Conservation (phyloP, 1,140 invertebrate species). For the Aphidius gifuensis region DNA sequence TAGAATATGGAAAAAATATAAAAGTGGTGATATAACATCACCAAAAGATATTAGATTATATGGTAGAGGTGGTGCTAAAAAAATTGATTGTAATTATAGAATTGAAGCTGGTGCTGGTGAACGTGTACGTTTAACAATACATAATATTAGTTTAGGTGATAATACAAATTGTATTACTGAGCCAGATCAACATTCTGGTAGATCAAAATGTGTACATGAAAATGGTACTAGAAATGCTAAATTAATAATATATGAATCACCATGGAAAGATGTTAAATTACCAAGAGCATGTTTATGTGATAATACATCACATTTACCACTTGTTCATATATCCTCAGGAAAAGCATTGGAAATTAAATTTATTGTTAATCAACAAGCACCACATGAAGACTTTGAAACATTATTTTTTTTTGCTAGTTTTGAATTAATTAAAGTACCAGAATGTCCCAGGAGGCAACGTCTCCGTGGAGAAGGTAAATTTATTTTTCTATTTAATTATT, state of each 20-base stretch:
- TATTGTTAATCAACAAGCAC: slow-evolving; percentile 62
- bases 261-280: slow-evolving; percentile 63
- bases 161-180: slow-evolving; percentile 64
- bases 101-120: slow-evolving; percentile 67
- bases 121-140: slow-evolving; percentile 64
- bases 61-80: slow-evolving; percentile 70
- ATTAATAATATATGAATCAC: slow-evolving; percentile 63
- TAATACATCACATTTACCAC: slow-evolving; percentile 61
- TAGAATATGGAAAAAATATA: slow-evolving; percentile 58
- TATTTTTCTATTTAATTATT: background rate
- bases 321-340: slow-evolving; percentile 64
- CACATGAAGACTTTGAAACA: slow-evolving; percentile 68
- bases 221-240: slow-evolving; percentile 57
- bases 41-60: slow-evolving; percentile 73
- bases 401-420: slow-evolving; percentile 68
- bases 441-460: slow-evolving; percentile 65
- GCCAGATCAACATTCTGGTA: slow-evolving; percentile 68
- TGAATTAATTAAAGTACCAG: slow-evolving; percentile 62
- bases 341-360: slow-evolving; percentile 64
- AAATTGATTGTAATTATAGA: slow-evolving; percentile 72
- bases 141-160: slow-evolving; percentile 70
- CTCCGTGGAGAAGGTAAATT: slow-evolving; percentile 56
- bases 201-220: slow-evolving; percentile 58
- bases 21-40: slow-evolving; percentile 63
- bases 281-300: slow-evolving; percentile 69